Percentiles rank a stretch among this genome's conserved stretches.
Conservation (phyloP, 2,113 vertebrate species). For the human (Homo sapiens) region DNA sequence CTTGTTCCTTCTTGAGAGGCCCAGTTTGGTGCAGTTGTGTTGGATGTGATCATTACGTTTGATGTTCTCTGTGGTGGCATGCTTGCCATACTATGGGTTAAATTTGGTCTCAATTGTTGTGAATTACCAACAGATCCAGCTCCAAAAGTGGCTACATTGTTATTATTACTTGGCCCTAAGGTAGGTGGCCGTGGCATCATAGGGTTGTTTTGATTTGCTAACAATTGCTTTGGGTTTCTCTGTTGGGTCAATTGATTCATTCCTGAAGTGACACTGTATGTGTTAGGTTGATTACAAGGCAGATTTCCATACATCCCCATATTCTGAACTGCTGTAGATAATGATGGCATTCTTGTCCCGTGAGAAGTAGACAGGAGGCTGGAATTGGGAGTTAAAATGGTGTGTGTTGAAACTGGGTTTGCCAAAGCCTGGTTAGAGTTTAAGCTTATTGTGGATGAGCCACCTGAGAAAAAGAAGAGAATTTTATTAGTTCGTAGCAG, state of each 20-base stretch:
- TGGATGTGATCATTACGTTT: slow-evolving; percentile 85
- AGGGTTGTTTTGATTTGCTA: slow-evolving; percentile 86
- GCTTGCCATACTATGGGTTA: slow-evolving; percentile 79
- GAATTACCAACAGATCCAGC: slow-evolving; percentile 82
- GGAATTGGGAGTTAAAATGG: slow-evolving; percentile 85
- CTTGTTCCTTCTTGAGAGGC: slow-evolving; percentile 81
- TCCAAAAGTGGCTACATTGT: slow-evolving; percentile 81
- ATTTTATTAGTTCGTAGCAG: background rate
- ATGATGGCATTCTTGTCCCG: slow-evolving; percentile 87
- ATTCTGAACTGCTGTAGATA: slow-evolving; percentile 78
- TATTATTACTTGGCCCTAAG: slow-evolving; percentile 78
- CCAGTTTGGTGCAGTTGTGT: slow-evolving; percentile 86
- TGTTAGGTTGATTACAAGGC: slow-evolving; percentile 84
- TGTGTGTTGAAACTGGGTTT: slow-evolving; percentile 88
- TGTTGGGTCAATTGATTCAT: slow-evolving; percentile 88
- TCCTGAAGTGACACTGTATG: slow-evolving; percentile 81
- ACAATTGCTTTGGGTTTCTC: slow-evolving; percentile 86
- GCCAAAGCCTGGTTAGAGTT: slow-evolving; percentile 86
- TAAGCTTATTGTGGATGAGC: slow-evolving; percentile 84
- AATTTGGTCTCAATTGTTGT: slow-evolving; percentile 84
- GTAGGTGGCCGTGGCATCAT: slow-evolving; percentile 85
- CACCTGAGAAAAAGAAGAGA: slow-evolving; percentile 79
- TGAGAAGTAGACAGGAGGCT: slow-evolving; percentile 87
- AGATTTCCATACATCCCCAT: slow-evolving; percentile 88
- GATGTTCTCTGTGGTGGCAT: slow-evolving; percentile 83